Percentiles rank a stretch among this genome's conserved stretches.
phyloP scores from a whole-genome alignment of 2,113 vertebrate species.

The Ptyas mucosa region DNA sequence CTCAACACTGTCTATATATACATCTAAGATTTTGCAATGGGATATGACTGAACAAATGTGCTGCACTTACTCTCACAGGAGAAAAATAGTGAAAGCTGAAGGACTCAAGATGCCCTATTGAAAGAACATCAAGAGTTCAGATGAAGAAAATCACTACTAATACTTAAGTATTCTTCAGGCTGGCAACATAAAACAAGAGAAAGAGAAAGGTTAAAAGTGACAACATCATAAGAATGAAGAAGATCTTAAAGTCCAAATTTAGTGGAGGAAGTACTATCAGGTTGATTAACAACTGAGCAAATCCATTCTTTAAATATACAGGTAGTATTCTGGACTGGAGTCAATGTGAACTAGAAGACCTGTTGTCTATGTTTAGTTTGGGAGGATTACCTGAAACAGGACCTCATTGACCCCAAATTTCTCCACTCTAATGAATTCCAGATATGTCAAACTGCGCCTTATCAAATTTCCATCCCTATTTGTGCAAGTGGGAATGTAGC shows the following conservation, averaged over 20 bases:
- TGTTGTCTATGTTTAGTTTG: not conserved
- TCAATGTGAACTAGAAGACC: no score
- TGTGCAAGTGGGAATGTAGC: not conserved
- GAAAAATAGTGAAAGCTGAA: not conserved
- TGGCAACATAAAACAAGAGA: no score
- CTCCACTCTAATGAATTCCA: not conserved
- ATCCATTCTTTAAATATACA: no score
- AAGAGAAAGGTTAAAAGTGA: no score
- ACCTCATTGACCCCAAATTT: not conserved
- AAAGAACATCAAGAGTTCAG: not conserved
- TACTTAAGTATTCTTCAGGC: no score
- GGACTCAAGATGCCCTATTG: not conserved
- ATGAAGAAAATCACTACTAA: not conserved
- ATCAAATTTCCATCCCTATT: not conserved
- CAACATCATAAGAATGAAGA: no score
- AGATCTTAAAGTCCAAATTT: no score
- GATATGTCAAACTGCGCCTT: not conserved
- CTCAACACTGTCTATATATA: not conserved
- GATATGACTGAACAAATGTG: not conserved
- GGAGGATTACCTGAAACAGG: not conserved
- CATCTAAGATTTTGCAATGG: not conserved
- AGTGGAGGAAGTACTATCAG: no score
- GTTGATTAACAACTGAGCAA: not conserved
- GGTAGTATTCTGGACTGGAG: no score
- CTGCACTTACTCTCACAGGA: not conserved